phyloP scores from a whole-genome alignment of 2,113 vertebrate species.

The Conger conger region DNA sequence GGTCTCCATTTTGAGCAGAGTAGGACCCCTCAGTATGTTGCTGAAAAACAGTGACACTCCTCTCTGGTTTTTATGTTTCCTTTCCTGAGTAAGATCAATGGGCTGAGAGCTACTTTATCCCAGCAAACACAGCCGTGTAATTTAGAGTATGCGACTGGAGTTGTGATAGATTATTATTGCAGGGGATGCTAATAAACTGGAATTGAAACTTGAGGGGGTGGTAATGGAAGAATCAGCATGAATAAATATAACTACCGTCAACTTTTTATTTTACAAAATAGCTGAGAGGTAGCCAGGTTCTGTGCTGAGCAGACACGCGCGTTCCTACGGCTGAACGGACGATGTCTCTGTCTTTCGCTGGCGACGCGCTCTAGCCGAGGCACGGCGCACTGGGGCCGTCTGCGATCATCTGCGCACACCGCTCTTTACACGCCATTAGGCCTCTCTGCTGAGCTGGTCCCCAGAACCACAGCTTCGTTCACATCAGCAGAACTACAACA shows the following conservation, averaged over 20 bases:
- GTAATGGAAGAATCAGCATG: not conserved
- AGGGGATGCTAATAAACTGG: not conserved
- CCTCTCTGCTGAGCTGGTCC: slow-evolving; percentile 64
- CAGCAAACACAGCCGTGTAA: too few relatives aligned
- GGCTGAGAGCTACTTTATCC: too few relatives aligned
- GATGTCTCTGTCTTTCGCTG: not conserved
- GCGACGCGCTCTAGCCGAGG: not conserved
- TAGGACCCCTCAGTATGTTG: too few relatives aligned
- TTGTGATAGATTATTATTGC: not conserved
- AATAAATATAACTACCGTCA: too few relatives aligned
- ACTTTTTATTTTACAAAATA: too few relatives aligned
- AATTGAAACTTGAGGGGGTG: not conserved
- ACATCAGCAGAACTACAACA: slow-evolving; percentile 56
- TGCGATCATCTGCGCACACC: slow-evolving; percentile 27
- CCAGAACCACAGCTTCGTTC: slow-evolving; percentile 48
- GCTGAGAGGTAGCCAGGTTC: not conserved
- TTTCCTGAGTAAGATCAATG: too few relatives aligned
- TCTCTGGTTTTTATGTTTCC: too few relatives aligned
- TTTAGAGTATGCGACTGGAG: too few relatives aligned
- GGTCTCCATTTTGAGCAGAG: too few relatives aligned
- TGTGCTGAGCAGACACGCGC: not conserved
- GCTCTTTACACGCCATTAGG: slow-evolving; percentile 63
- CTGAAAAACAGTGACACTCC: too few relatives aligned
- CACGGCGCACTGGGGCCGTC: not conserved
- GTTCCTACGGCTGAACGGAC: not conserved